phyloP scores from a whole-genome alignment of 2,888 invertebrate species.

The Leptinotarsa juncta region DNA sequence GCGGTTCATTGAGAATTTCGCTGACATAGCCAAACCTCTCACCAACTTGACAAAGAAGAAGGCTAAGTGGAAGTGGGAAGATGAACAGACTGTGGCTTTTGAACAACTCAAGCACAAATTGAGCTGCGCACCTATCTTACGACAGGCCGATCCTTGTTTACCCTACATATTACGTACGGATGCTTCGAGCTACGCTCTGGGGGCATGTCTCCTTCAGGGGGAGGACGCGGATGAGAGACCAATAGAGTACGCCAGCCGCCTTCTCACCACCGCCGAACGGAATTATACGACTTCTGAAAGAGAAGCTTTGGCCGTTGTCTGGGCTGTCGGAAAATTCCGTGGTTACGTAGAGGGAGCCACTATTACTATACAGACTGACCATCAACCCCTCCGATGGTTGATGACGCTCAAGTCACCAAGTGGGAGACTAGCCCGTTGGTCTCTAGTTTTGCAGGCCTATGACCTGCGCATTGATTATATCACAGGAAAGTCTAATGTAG shows the following conservation, averaged over 20 bases:
- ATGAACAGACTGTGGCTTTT: conserved; percentile 33
- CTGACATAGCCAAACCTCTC: conserved; percentile 9
- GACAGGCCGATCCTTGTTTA: conserved; percentile 40
- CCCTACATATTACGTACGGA: conserved; percentile 50
- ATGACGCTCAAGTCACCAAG: conserved; percentile 54
- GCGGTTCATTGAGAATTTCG: conserved; percentile 18
- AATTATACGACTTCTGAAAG: conserved; percentile 51
- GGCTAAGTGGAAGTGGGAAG: conserved; percentile 32
- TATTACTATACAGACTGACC: conserved; percentile 63
- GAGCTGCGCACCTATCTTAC: conserved; percentile 44
- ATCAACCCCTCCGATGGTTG: conserved; percentile 66
- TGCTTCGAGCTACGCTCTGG: conserved; percentile 41
- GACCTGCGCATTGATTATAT: conserved; percentile 47
- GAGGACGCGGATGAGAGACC: conserved; percentile 47
- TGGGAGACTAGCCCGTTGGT: conserved; percentile 65
- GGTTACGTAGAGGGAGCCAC: conserved; percentile 60
- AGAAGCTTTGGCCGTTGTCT: conserved; percentile 39
- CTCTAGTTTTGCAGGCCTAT: conserved; percentile 60
- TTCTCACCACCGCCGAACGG: conserved; percentile 47
- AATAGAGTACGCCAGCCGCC: conserved; percentile 49
- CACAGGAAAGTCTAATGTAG: conserved; percentile 33
- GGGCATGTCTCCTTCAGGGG: conserved; percentile 47
- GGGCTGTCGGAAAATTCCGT: conserved; percentile 53
- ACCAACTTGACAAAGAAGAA: conserved; percentile 9
- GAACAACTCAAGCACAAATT: conserved; percentile 38